Percentiles rank a stretch among this genome's conserved stretches.
Evolutionary conservation across 1,140 invertebrate genomes (phyloP).

Genomic region (Tenebrio molitor): DNA sequence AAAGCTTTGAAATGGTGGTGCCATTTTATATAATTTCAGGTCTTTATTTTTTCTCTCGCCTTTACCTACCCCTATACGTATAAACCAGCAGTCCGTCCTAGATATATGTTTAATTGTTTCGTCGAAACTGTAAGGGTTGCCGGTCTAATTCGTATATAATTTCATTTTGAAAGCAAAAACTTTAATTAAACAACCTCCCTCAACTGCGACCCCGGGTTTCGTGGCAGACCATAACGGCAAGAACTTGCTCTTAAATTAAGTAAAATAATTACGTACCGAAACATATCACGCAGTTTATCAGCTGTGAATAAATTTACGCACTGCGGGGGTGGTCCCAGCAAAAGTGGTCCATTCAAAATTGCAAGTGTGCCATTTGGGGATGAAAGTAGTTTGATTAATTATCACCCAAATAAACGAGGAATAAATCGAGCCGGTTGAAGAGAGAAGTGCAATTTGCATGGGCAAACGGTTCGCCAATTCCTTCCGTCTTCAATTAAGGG

Average conservation of each 20-base stretch:
- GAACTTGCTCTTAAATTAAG: conserved; percentile 34
- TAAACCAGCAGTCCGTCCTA: neutral
- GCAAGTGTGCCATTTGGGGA: neutral
- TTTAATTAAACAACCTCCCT: conserved; percentile 34
- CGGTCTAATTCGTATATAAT: conserved; percentile 31
- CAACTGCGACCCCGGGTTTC: neutral
- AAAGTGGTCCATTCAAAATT: conserved; percentile 18
- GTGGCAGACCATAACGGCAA: conserved; percentile 18
- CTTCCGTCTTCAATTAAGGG: neutral
- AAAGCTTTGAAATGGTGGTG: neutral
- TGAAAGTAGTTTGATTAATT: conserved; percentile 26
- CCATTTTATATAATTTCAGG: neutral
- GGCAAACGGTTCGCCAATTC: conserved; percentile 7
- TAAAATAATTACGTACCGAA: conserved; percentile 24
- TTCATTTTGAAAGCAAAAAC: conserved; percentile 28
- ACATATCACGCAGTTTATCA: conserved; percentile 27
- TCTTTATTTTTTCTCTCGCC: neutral
- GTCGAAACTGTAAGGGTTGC: neutral
- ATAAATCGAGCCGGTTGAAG: neutral
- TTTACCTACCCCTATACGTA: neutral
- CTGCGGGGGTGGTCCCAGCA: neutral
- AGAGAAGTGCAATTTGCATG: conserved; percentile 14
- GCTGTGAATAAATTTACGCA: neutral
- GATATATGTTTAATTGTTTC: conserved; percentile 24
- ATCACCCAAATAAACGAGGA: neutral